Conservation (phyloP, 2,888 invertebrate genomes). For the Sussaba pulchella region DNA sequence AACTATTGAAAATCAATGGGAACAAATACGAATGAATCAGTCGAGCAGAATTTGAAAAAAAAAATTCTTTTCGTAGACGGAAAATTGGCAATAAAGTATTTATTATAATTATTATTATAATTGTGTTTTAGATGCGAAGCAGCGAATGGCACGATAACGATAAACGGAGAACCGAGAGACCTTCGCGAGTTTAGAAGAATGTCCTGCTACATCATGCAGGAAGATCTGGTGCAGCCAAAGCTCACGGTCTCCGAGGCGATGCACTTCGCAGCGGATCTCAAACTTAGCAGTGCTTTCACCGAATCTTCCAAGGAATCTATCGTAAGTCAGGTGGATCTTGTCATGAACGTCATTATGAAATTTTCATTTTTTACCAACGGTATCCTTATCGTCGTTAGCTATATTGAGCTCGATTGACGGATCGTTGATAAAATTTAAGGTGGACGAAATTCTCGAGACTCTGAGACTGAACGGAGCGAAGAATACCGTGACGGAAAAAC, state of each 20-base stretch:
- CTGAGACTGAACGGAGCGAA: constrained; percentile 90
- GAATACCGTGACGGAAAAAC: constrained; percentile 89
- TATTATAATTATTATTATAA: not conserved
- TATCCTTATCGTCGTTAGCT: too few relatives aligned
- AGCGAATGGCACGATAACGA: constrained; percentile 90
- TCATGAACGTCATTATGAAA: not conserved
- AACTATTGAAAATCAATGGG: too few relatives aligned
- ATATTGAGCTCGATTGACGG: too few relatives aligned
- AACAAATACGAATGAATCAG: too few relatives aligned
- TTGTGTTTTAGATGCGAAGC: constrained; percentile 86
- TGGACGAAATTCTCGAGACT: constrained; percentile 93
- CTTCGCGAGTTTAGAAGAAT: constrained; percentile 93
- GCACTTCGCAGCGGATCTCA: constrained; percentile 95
- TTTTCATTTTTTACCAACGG: too few relatives aligned
- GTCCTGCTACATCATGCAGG: constrained; percentile 98
- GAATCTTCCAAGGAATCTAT: constrained; percentile 88
- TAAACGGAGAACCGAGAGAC: constrained; percentile 92
- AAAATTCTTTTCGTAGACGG: too few relatives aligned
- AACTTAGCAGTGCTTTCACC: constrained; percentile 89
- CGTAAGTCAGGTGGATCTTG: constrained; percentile 85
- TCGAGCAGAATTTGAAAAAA: too few relatives aligned
- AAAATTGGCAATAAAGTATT: too few relatives aligned
- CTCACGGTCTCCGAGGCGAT: constrained; percentile 95
- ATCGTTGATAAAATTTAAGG: constrained; percentile 85
- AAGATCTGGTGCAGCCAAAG: constrained; percentile 93